Evolutionary conservation across 2,113 vertebrate genomes (phyloP).

Genomic region (Labeo catla): DNA sequence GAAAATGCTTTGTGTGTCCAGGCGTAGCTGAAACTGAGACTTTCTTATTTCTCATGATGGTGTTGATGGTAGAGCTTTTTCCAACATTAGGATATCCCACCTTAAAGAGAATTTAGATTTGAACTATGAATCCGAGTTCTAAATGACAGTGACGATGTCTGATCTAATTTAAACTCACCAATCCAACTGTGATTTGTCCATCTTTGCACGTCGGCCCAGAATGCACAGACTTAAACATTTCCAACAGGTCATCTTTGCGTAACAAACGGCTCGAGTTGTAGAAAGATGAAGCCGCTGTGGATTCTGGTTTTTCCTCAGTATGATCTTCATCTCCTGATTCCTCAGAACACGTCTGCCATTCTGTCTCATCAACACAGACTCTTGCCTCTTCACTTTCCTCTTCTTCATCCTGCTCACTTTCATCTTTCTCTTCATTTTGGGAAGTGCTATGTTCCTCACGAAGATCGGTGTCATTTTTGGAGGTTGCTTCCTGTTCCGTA

Average conservation of each 20-base stretch:
- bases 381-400: slow-evolving; percentile 62
- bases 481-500: slow-evolving; percentile 57
- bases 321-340: slow-evolving; percentile 62
- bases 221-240: slow-evolving; percentile 82
- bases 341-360: slow-evolving; percentile 92
- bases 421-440: neutral
- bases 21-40: slow-evolving; percentile 96
- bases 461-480: neutral
- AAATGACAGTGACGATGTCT: neutral
- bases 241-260: slow-evolving; percentile 84
- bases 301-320: slow-evolving; percentile 34
- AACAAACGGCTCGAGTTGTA: slow-evolving; percentile 86
- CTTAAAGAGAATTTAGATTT: slow-evolving; percentile 63
- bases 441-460: slow-evolving; percentile 29
- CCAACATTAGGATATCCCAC: slow-evolving; percentile 98
- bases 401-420: slow-evolving; percentile 59
- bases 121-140: neutral
- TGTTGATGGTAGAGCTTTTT: slow-evolving; percentile 98
- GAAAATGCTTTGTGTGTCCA: slow-evolving; percentile 97
- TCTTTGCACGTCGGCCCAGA: slow-evolving; percentile 78
- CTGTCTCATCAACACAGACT: slow-evolving; percentile 81
- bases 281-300: slow-evolving; percentile 57
- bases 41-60: slow-evolving; percentile 94
- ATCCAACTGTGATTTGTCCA: slow-evolving; percentile 88
- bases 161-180: slow-evolving; percentile 79